Percentiles rank a stretch among this genome's conserved stretches.
Conservation (phyloP, 2,797 vertebrate species). For the Spondyliosoma cantharus region DNA sequence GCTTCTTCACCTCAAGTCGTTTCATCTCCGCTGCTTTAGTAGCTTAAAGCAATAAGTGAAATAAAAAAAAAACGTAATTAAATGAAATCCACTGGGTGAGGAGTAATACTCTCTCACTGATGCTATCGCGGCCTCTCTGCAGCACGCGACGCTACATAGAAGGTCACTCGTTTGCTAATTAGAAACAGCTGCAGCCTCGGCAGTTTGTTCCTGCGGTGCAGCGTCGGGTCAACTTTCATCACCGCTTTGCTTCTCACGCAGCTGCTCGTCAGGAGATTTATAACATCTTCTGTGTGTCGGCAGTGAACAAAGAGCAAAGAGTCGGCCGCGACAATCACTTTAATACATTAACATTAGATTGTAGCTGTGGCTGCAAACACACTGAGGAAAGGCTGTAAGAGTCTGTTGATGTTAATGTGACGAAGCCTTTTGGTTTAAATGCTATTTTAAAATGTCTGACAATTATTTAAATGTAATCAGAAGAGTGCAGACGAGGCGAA, state of each 20-base stretch:
- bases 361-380: not conserved
- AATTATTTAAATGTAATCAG: not conserved
- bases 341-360: not conserved
- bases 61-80: conserved; percentile 10
- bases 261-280: not conserved
- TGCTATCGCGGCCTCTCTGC: not conserved
- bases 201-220: conserved; percentile 2
- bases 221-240: not conserved
- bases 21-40: not conserved
- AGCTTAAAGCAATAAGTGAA: conserved; percentile 25
- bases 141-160: not conserved
- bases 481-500: not conserved
- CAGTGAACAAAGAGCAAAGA: not conserved
- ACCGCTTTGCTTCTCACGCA: not conserved
- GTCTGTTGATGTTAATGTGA: not conserved
- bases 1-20: not conserved
- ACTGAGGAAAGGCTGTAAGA: not conserved
- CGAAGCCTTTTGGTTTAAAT: not conserved
- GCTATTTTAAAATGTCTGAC: not conserved
- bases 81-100: not conserved
- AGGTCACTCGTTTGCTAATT: conserved; percentile 32
- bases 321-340: not conserved
- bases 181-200: conserved; percentile 37
- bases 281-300: not conserved
- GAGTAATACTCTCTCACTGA: not conserved